Base-by-base conservation (phyloP, 2,888 invertebrate species). In the Pseudolycoriella hygida region DNA sequence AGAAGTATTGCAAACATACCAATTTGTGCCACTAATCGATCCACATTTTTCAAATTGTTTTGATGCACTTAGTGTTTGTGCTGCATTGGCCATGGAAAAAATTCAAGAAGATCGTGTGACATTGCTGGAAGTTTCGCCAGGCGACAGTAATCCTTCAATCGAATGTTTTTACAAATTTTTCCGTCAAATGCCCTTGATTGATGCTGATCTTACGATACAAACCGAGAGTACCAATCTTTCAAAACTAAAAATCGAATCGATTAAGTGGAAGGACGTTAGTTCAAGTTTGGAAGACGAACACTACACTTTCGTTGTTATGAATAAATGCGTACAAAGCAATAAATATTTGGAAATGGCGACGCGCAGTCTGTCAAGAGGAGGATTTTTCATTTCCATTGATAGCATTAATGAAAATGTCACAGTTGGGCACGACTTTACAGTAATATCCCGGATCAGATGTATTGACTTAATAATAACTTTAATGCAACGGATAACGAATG, bases 1-100 rank as follows among this genome's bases (percentile, higher is more conserved):
- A 12, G 86, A 88, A 2, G 76, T 84, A 1, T 61, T 88, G 17
- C 88, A 89, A 60, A 75, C 74, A 58, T 80, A 81, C 57, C 67
- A 70, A 48, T 88, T 88, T 56, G 58, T 85, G 6, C 74, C 86
- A 0, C 25, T 25, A 25, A 25, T 25, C 25, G 25, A 25, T 8
- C 5, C 25, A 6, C 5, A 25, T 25, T 25, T 25, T 4, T 8
- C 25, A 25, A 25, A 25, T 25, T 25, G 4, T 25, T 6, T 25
- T 25, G 25, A 25, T 25, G 25, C 25, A 6, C 5, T 25, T 8
- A 8, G 25, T 25, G 25, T 25, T 25, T 25, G 25, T 25, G 8
- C 8, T 25, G 25, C 4, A 25, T 25, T 25, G 25, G 25, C 25
- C 5, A 6, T 25, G 25, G 25, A 25, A 25, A 25, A 25, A 25